Evolutionary conservation across 2,113 vertebrate genomes (phyloP), one percentile per base, ranked within the genome.

Genomic region (Nestor notabilis): DNA sequence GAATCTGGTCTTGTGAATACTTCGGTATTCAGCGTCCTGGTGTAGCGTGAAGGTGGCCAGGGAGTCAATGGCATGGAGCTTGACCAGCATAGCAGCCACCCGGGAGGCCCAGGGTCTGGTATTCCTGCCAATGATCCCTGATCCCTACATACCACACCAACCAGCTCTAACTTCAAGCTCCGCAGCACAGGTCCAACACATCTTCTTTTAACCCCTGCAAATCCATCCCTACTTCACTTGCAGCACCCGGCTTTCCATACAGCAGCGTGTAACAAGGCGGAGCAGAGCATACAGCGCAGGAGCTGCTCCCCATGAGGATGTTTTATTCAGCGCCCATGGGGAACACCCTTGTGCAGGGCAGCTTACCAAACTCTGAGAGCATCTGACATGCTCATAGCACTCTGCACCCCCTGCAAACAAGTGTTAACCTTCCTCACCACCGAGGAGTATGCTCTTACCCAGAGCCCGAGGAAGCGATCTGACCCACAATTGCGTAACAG

Each of bases 121-220:
- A 21, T 35, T 43, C 19, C 5, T 19, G 25, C 66, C 58, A 43
- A 7, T 0, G 19, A 74, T 8, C 53, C 19, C 81, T 41, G n/a
- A 33, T 39, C 37, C 19, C 39, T 39, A 39, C 39, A 39, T n/a
- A 10, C 56, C 0, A 1, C 17, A 60, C 44, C 37, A 29, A 9
- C 13, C 29, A 20, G 29, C 49, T 75, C 37, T 53, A 17, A 37
- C 2, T 0, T 6, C 13, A 18, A 75, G 24, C 58, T 87, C 76
- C 35, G 10, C 21, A 37, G 9, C 3, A 1, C 43, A 28, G 17
- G 37, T 27, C 53, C 58, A 71, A 53, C 31, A 8, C 0, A 0
- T 19, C 3, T 11, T 9, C 46, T 52, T 28, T 47, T 41, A 89
- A 60, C 27, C 46, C 69, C 35, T 44, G 27, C 18, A 49, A 20